These are phyloP conservation scores for Prosapia bicincta DNA, from an alignment of 2,888 invertebrate species.

Conservation along the genomic window DNA sequence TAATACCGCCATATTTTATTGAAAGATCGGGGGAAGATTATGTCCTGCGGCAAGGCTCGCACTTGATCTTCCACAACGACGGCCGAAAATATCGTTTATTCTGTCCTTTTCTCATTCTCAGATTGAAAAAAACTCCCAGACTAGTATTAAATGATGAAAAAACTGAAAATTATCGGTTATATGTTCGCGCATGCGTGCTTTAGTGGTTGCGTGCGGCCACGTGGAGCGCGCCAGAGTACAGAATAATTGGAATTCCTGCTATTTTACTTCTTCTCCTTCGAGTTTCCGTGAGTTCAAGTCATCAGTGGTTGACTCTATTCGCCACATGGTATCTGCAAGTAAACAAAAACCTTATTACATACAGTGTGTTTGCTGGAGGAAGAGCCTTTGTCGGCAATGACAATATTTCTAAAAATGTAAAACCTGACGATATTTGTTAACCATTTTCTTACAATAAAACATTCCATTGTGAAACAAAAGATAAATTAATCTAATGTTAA, in stretches of 20 bases:
- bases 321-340: not conserved
- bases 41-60: not conserved
- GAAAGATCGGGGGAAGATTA: not conserved
- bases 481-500: no score
- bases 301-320: slow-evolving; percentile 1
- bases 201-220: not conserved
- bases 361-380: not conserved
- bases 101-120: not conserved
- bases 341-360: not conserved
- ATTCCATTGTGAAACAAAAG: no score
- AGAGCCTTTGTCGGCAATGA: not conserved
- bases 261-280: not conserved
- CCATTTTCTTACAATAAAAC: no score
- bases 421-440: no score
- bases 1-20: not conserved
- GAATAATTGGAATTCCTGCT: not conserved
- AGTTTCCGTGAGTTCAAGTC: not conserved
- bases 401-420: no score
- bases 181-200: not conserved
- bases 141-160: not conserved
- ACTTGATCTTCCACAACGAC: not conserved
- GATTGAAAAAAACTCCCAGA: not conserved
- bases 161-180: not conserved
- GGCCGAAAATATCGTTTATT: not conserved
- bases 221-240: not conserved